Evolutionary conservation across 2,888 invertebrate genomes (phyloP), one percentile per base, ranked within the genome.

Genomic region (Netelia inedita): DNA sequence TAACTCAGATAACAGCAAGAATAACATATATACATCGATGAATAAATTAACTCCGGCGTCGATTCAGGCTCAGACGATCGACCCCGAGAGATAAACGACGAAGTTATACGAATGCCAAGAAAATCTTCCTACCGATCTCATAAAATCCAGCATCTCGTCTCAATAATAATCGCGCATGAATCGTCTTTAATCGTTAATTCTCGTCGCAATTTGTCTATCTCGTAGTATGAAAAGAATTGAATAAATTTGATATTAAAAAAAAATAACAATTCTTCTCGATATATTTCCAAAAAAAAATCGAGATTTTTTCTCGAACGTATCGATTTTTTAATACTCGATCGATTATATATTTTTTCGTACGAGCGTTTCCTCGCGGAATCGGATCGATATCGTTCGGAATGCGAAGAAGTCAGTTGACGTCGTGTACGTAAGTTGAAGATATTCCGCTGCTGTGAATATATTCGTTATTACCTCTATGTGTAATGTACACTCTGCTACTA

Each of bases 301-400:
- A 46, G 46, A 46, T 14, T 14, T 6, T 46, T 46, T 46, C 2
- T 46, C 14, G 46, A 46, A 14, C 2, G 2, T 10, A 46, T 16
- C 71, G 57, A 71, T 53, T 55, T 55, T 35, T 28, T 19, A 35
- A 11, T 55, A n/a, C n/a, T n/a, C 16, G 35, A 71, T 53, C 55
- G 35, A 35, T 35, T 6, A 6, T 35, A 6, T 35, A 35, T 35
- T 28, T 28, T 28, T 28, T 35, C 35, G 35, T 35, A 35, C 35
- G 35, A 35, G 6, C 6, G 35, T 71, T 71, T 55, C 71, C 35
- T 69, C 28, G 41, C 35, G 35, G 16, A 35, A 57, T 71, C 55
- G 35, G 55, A 71, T 71, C 71, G 57, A 57, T 71, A 53, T 28
- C 35, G 50, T 55, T 16, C 35, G 55, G 55, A 71, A 57, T n/a